Conservation (phyloP, 2,888 invertebrate species). For the Eupithecia subumbrata region DNA sequence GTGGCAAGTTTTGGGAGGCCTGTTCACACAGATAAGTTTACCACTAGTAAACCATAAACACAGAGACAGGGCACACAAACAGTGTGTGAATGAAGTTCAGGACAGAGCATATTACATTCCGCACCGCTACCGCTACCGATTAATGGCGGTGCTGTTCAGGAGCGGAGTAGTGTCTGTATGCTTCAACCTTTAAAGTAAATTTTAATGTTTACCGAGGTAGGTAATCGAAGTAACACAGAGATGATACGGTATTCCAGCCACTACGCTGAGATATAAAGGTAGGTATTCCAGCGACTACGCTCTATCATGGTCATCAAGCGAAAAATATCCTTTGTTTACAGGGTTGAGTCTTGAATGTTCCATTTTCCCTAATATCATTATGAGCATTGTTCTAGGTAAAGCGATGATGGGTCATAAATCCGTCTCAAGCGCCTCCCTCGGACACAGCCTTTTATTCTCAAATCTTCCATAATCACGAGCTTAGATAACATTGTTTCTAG, state of each 20-base stretch:
- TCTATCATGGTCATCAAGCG: neutral
- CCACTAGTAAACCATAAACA: too few species aligned
- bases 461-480: constrained; percentile 11
- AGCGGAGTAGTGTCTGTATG: neutral
- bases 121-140: too few species aligned
- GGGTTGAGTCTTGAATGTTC: constrained; percentile 4
- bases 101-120: too few species aligned
- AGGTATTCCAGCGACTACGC: neutral
- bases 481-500: constrained; percentile 3
- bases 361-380: constrained; percentile 12
- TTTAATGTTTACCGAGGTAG: neutral
- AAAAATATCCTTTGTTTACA: neutral
- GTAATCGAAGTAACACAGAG: neutral
- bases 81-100: too few species aligned
- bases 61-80: too few species aligned
- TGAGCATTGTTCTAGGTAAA: constrained; percentile 14
- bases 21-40: too few species aligned
- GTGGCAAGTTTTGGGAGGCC: too few species aligned
- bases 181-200: neutral
- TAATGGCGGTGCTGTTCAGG: neutral
- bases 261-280: neutral
- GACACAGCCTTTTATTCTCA: constrained; percentile 10
- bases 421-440: constrained; percentile 7
- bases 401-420: constrained; percentile 10
- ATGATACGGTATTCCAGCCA: neutral